Evolutionary conservation across 2,888 invertebrate genomes (phyloP).

Genomic region (Microctonus hyperodae): DNA sequence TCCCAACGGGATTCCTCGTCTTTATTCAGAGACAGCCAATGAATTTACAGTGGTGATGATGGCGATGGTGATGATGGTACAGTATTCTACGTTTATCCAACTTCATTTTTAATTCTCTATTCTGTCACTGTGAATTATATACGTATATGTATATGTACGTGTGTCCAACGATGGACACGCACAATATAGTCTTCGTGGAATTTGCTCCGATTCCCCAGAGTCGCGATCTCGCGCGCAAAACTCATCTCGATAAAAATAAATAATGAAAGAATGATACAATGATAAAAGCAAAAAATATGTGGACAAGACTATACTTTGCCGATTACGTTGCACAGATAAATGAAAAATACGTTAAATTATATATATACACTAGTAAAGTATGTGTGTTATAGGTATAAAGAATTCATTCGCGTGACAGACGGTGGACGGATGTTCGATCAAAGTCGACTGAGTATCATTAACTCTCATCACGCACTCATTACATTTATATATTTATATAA

Average conservation of each 20-base stretch:
- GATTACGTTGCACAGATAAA: conserved; percentile 19
- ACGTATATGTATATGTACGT: not conserved
- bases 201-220: conserved; percentile 16
- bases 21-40: conserved; percentile 23
- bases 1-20: conserved; percentile 22
- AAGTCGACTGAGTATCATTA: conserved; percentile 4
- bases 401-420: conserved; percentile 4
- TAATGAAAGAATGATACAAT: not conserved
- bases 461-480: conserved; percentile 4
- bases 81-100: not conserved
- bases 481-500: not conserved
- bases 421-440: conserved; percentile 8
- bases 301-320: not conserved
- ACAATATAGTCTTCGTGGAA: conserved; percentile 10
- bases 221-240: not conserved
- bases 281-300: not conserved
- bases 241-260: not conserved
- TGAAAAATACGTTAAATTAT: conserved; percentile 4
- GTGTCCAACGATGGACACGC: conserved; percentile 6
- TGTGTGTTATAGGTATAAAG: not conserved
- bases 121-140: not conserved
- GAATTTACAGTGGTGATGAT: conserved; percentile 14
- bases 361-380: not conserved
- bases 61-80: not conserved
- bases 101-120: conserved; percentile 9